These are phyloP conservation scores for Microcaecilia unicolor DNA, from an alignment of 2,797 vertebrate genomes.

Conservation along the genomic window DNA sequence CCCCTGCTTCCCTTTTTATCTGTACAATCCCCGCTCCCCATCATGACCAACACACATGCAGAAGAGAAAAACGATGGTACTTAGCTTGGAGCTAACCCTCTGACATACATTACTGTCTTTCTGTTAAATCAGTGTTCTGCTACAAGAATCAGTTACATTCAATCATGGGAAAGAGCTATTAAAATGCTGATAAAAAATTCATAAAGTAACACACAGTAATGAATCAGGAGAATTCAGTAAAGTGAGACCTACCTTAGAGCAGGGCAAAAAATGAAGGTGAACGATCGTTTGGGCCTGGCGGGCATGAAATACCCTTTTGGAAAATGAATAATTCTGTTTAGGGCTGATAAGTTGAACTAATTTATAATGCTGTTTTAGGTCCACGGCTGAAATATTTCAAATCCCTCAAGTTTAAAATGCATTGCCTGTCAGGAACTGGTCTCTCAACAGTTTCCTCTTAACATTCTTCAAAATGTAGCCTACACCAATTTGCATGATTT, in stretches of 20 bases:
- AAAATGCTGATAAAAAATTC: constrained; percentile 82
- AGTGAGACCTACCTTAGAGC: constrained; percentile 70
- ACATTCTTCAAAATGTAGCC: constrained; percentile 77
- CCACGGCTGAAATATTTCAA: constrained; percentile 78
- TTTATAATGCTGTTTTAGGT: constrained; percentile 86
- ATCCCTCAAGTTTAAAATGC: constrained; percentile 76
- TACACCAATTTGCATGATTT: constrained; percentile 78
- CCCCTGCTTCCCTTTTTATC: too few relatives aligned
- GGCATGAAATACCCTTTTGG: constrained; percentile 82
- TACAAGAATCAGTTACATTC: constrained; percentile 72
- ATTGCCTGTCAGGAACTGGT: constrained; percentile 69
- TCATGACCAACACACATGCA: constrained; percentile 37
- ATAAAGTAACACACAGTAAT: constrained; percentile 78
- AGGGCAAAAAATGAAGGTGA: constrained; percentile 75
- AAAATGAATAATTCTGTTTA: constrained; percentile 86
- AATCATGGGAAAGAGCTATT: constrained; percentile 78
- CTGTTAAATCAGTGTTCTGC: constrained; percentile 71
- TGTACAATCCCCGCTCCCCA: too few relatives aligned
- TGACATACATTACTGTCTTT: constrained; percentile 67
- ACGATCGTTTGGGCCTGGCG: constrained; percentile 73
- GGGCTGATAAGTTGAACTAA: constrained; percentile 80
- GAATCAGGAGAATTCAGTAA: constrained; percentile 78
- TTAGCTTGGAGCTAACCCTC: constrained; percentile 63
- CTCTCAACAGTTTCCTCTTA: constrained; percentile 76
- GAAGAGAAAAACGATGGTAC: constrained; percentile 48